Base-by-base conservation (phyloP, 2,113 vertebrate species). In the Myiagra hebetior region DNA sequence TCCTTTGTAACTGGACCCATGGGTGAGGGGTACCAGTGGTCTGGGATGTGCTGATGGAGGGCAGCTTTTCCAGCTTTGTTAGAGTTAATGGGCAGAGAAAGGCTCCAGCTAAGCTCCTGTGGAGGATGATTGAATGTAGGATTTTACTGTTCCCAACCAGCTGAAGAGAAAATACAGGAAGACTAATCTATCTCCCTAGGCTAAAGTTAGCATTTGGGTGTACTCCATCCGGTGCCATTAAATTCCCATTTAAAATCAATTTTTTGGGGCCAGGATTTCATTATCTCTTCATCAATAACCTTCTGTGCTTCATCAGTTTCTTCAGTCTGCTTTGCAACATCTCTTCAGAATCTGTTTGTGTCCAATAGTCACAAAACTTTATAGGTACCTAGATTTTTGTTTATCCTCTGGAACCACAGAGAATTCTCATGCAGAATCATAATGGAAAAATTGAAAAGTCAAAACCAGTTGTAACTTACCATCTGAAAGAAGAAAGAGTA, bases 181-280 rank as follows among this genome's bases (percentile, higher is more conserved):
- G 78, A 82, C 78, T 82, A 90, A 91, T 91, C 85, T 78, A 50
- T 85, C 53, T 87, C 75, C 82, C 39, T 30, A 88, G 74, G 63
- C 70, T 94, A 83, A 96, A 93, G 49, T 93, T 94, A 94, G 53
- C 62, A 73, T 88, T 93, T 90, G 74, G 41, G 70, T 79, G 41
- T 92, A 53, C 53, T 92, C 82, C 26, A 44, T 85, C 41, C 11
- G 0, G 57, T 87, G 67, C 67, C 74, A 88, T 93, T 87, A 95
- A 95, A 91, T 89, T 94, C 69, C 59, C 76, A 95, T 95, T 93
- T 93, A 95, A 93, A 95, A 80, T 84, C 76, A 88, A 56, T 96
- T 89, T 77, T 77, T 44, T 81, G 13, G 73, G 77, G 52, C 12
- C 35, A 87, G 41, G 31, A 85, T 82, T 95, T 93, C 77, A 86